phyloP scores from a whole-genome alignment of 1,140 invertebrate genomes.

The Hermetia illucens region DNA sequence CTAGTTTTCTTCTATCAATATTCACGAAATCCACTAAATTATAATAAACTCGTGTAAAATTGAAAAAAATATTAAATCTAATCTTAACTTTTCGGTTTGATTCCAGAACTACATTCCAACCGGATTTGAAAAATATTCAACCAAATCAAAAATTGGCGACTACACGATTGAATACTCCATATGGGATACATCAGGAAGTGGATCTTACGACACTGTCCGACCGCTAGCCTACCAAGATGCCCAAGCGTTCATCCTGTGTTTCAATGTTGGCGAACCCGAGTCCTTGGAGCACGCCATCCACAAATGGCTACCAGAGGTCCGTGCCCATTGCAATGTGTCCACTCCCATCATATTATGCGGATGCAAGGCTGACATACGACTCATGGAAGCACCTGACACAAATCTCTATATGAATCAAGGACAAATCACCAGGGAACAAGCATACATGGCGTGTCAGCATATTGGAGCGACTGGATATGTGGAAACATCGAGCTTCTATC shows the following conservation, averaged over 20 bases:
- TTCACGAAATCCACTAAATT: neutral
- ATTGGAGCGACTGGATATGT: constrained; percentile 36
- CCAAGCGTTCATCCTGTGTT: constrained; percentile 46
- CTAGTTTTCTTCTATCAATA: neutral
- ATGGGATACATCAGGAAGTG: constrained; percentile 51
- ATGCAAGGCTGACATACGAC: constrained; percentile 40
- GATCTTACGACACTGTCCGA: constrained; percentile 40
- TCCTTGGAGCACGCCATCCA: constrained; percentile 48
- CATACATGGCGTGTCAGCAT: constrained; percentile 27
- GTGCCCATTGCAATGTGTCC: constrained; percentile 45
- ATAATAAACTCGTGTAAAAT: neutral
- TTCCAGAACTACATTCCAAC: constrained; percentile 48
- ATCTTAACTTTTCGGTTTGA: neutral
- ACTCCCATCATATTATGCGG: constrained; percentile 51
- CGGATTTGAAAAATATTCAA: constrained; percentile 46
- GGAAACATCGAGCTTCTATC: constrained; percentile 33
- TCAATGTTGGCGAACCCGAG: constrained; percentile 48
- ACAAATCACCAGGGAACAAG: constrained; percentile 43
- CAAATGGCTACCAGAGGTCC: constrained; percentile 55
- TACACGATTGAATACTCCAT: constrained; percentile 43
- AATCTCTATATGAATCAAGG: constrained; percentile 15
- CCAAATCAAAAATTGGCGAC: constrained; percentile 40
- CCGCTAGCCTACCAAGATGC: constrained; percentile 44
- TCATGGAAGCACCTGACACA: constrained; percentile 34
- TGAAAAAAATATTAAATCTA: neutral